These are phyloP conservation scores for Chalcis sispes DNA, from an alignment of 2,888 invertebrate genomes.

Conservation along the genomic window DNA sequence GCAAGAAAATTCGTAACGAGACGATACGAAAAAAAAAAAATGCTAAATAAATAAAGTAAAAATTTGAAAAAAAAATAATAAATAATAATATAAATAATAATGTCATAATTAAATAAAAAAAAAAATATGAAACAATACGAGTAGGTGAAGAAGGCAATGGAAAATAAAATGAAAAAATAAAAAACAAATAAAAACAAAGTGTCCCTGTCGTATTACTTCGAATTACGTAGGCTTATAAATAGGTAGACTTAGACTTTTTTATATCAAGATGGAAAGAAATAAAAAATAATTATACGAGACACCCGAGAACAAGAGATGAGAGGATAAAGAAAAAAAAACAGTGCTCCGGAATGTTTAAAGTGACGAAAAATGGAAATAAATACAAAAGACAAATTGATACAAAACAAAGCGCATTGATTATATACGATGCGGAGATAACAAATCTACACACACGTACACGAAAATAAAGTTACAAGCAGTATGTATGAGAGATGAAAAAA, in stretches of 20 bases:
- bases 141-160: conserved; percentile 32
- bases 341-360: neutral
- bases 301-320: conserved; percentile 21
- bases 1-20: conserved; percentile 35
- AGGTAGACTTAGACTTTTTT: conserved; percentile 68
- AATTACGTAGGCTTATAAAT: conserved; percentile 66
- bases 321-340: conserved; percentile 4
- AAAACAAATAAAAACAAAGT: conserved; percentile 31
- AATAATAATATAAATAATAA: no score
- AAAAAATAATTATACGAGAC: neutral
- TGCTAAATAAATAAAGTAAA: no score
- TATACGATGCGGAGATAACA: conserved; percentile 1
- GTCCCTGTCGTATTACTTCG: conserved; percentile 60
- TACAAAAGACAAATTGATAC: conserved; percentile 8
- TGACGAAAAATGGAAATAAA: conserved; percentile 31
- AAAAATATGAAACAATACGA: conserved; percentile 7
- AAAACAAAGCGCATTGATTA: neutral
- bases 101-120: neutral
- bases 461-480: neutral
- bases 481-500: neutral
- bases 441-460: neutral
- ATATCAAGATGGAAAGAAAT: conserved; percentile 55
- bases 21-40: conserved; percentile 15
- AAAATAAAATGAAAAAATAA: conserved; percentile 35
- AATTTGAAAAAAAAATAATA: neutral